Evolutionary conservation across 2,797 vertebrate species (phyloP), one percentile per base, ranked within the genome.

Genomic region (Melanotaenia nigrans): DNA sequence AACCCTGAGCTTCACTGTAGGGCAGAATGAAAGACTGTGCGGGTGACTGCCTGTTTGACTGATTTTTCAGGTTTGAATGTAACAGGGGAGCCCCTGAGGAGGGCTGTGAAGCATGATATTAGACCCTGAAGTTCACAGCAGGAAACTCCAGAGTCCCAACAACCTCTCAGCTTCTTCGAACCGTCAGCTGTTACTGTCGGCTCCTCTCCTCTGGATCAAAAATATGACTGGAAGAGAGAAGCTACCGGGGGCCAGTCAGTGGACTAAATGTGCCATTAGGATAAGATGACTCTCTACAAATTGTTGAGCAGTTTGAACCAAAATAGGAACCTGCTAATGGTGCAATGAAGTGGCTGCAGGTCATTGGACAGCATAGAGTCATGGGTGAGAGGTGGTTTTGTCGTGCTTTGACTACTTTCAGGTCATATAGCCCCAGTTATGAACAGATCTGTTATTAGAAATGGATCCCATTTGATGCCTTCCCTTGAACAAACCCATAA

Each of bases 41-140:
- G 65, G 45, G 25, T 4, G 60, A 68, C 54, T 58, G 74, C 13
- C 59, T 65, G 72, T 67, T 78, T 84, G 86, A 82, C 66, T 73
- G 83, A 78, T 83, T 81, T 45, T 45, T 62, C 35, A 71, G 78
- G 68, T 79, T 75, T 61, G 59, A 42, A 47, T 68, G 68, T 70
- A 73, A 64, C 73, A 38, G 65, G 25, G 79, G 65, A 74, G 59
- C 42, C 53, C 68, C 79, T 49, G 75, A 78, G 65, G 62, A 54
- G 84, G 57, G 74, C 81, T 75, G 68, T 79, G 76, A 83, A 89
- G 87, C 86, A 42, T 90, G 90, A 87, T 86, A 89, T 85, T 85
- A 79, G 71, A 84, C 82, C 76, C 74, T 20, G 53, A 78, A 80
- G 78, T 62, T 68, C 70, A 53, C 78, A 68, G 73, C 35, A 28